Evolutionary conservation across 2,888 invertebrate genomes (phyloP).

Genomic region (Drosophila gaucha): DNA sequence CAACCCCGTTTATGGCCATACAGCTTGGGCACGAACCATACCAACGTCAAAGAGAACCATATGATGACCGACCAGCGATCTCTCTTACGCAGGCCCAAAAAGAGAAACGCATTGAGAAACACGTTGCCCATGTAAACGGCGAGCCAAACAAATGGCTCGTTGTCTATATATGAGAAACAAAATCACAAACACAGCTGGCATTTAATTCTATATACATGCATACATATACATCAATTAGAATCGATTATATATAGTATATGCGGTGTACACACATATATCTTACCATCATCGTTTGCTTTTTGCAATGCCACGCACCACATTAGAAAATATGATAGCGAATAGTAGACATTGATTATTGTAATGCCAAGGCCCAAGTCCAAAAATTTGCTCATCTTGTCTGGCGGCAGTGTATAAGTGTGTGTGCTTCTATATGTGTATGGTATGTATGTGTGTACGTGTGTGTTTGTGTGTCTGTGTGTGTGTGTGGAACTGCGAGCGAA

Average conservation of each 20-base stretch:
- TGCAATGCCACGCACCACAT: constrained; percentile 53
- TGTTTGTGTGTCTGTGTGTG: background rate
- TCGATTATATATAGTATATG: constrained; percentile 4
- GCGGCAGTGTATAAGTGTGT: background rate
- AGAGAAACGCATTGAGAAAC: constrained; percentile 50
- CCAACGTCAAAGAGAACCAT: constrained; percentile 46
- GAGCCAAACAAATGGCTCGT: constrained; percentile 45
- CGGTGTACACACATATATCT: constrained; percentile 3
- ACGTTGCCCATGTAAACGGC: constrained; percentile 42
- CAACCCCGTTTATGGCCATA: constrained; percentile 35
- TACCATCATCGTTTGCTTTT: constrained; percentile 24
- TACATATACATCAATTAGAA: constrained; percentile 10
- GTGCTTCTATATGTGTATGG: background rate
- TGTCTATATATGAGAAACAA: constrained; percentile 21
- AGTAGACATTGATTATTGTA: constrained; percentile 50
- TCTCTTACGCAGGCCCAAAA: constrained; percentile 54
- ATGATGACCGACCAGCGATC: constrained; percentile 41
- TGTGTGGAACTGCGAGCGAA: constrained; percentile 14
- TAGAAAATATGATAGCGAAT: constrained; percentile 47
- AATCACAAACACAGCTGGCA: constrained; percentile 27
- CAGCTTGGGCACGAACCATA: constrained; percentile 48
- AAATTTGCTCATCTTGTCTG: constrained; percentile 41
- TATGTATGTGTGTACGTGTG: background rate
- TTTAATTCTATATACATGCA: constrained; percentile 6
- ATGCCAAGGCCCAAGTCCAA: constrained; percentile 55